These are phyloP conservation scores for Nannospalax galili DNA, from an alignment of 2,113 vertebrate genomes.

Conservation along the genomic window DNA sequence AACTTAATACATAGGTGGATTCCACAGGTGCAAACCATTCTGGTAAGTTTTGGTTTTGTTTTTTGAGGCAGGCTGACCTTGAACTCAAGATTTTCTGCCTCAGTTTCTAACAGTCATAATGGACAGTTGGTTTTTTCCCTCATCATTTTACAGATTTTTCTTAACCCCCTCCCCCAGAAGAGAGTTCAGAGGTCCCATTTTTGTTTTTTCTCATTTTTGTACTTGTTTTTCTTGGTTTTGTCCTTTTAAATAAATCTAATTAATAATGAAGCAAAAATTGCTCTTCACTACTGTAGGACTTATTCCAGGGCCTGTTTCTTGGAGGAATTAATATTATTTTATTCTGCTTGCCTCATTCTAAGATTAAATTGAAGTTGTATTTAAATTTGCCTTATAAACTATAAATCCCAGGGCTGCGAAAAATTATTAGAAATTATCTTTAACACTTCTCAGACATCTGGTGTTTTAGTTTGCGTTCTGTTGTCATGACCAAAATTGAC, in stretches of 20 bases:
- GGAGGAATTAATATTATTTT: background rate
- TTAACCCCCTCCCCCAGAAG: too few relatives aligned
- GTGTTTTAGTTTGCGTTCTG: background rate
- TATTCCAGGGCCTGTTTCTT: background rate
- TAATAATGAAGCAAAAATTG: background rate
- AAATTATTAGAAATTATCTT: background rate
- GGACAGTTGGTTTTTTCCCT: background rate
- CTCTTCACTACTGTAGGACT: background rate
- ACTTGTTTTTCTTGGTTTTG: too few relatives aligned
- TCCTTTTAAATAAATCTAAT: background rate
- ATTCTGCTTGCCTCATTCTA: background rate
- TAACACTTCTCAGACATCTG: background rate
- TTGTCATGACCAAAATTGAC: too few relatives aligned
- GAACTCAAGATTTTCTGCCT: background rate
- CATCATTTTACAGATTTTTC: background rate
- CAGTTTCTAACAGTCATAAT: background rate
- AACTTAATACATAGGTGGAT: too few relatives aligned
- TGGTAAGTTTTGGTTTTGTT: background rate
- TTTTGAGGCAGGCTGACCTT: background rate
- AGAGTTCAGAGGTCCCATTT: too few relatives aligned
- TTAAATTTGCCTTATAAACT: background rate
- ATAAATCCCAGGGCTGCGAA: background rate
- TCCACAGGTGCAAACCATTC: background rate
- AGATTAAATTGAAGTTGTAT: background rate
- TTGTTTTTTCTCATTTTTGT: too few relatives aligned